Evolutionary conservation across 2,797 vertebrate genomes (phyloP).

Genomic region (Neopelma chrysocephalum): DNA sequence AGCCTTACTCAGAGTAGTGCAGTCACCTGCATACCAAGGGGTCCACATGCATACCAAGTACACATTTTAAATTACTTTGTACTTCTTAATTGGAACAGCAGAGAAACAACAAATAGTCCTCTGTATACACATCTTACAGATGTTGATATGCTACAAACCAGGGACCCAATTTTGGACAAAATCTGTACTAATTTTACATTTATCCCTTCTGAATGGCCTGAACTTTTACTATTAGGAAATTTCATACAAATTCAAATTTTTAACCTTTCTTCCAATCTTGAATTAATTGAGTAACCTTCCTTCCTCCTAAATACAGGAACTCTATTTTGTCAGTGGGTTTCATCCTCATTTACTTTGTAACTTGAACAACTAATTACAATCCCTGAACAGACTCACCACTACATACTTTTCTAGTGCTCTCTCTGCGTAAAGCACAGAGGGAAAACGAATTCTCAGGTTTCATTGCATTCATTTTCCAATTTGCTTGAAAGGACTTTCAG

Average conservation of each 20-base stretch:
- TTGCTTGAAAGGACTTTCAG: background rate
- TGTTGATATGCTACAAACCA: fast-evolving
- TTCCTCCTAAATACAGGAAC: background rate
- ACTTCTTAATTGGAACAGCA: background rate
- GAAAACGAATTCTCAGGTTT: background rate
- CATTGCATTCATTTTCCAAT: background rate
- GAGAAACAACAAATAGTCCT: background rate
- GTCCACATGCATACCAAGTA: background rate
- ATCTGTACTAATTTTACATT: background rate
- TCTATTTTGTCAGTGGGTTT: background rate
- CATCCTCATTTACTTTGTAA: background rate
- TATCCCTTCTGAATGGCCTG: background rate
- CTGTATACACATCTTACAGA: background rate
- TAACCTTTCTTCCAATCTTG: background rate
- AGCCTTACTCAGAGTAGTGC: background rate
- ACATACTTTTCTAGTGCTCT: background rate
- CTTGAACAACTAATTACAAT: background rate
- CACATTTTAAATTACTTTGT: background rate
- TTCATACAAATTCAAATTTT: background rate
- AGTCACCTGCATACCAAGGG: background rate
- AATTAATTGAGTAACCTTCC: background rate
- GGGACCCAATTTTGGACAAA: background rate
- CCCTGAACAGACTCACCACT: background rate
- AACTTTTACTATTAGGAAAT: background rate
- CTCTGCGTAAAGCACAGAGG: background rate